phyloP scores from a whole-genome alignment of 2,113 vertebrate species.

The Crypturellus undulatus region DNA sequence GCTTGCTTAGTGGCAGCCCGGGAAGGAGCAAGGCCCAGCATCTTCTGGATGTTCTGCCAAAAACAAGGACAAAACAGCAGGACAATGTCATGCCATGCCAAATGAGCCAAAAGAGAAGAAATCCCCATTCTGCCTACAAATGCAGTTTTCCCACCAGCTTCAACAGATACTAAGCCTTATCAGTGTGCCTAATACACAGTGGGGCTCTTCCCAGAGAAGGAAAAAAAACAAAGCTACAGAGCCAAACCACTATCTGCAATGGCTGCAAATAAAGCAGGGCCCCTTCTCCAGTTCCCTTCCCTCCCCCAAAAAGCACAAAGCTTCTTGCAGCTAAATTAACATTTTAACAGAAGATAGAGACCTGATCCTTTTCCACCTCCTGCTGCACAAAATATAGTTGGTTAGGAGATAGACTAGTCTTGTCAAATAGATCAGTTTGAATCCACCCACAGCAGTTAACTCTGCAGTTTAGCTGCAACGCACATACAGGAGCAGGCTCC shows the following conservation, averaged over 20 bases:
- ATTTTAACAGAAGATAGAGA: not conserved
- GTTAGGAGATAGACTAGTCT: not conserved
- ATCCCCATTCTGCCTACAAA: not conserved
- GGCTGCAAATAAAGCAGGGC: not conserved
- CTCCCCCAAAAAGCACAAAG: not conserved
- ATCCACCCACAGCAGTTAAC: not conserved
- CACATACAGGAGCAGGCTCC: not conserved
- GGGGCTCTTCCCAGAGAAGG: accelerated
- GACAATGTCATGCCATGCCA: accelerated
- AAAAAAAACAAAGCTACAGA: not conserved
- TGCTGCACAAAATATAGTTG: not conserved
- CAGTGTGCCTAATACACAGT: not conserved
- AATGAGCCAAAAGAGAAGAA: not conserved
- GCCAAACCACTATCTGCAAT: not conserved
- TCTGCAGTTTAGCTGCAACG: not conserved
- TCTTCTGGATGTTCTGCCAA: constrained; percentile 97
- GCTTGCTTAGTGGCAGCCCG: constrained; percentile 98
- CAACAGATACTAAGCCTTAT: not conserved
- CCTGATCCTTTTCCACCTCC: not conserved
- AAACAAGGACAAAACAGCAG: not conserved
- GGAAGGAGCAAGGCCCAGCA: constrained; percentile 95
- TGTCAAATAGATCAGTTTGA: not conserved
- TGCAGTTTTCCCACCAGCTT: not conserved
- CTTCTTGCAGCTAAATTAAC: not conserved
- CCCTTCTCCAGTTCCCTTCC: not conserved